A percentile compares a stretch with the other conserved stretches of the same genome.
These are phyloP conservation scores for Apostichopus californicus DNA, from an alignment of 35 echinoderm and acorn worm genomes.

Conservation along the genomic window DNA sequence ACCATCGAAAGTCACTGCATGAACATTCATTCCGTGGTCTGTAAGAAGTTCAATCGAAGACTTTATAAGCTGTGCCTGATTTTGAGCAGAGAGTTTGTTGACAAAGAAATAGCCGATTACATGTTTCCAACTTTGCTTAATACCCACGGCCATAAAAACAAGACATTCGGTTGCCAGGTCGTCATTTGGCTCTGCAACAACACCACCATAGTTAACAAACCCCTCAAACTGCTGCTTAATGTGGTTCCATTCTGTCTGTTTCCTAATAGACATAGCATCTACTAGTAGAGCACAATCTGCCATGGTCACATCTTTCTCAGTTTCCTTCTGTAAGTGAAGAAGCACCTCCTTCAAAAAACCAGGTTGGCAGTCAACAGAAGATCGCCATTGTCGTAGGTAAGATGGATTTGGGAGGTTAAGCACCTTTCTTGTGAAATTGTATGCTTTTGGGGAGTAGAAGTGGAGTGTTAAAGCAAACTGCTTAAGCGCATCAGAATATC, in stretches of 20 bases:
- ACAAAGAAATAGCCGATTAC: slow-evolving; percentile 14
- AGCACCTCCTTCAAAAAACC: neutral
- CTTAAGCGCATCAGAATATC: no score
- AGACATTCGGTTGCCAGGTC: neutral
- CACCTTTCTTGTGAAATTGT: slow-evolving; percentile 19
- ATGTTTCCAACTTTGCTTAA: slow-evolving; percentile 16
- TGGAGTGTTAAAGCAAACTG: no score
- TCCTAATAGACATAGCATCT: no score
- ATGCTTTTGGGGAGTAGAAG: no score
- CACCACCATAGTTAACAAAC: neutral
- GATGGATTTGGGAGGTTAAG: slow-evolving; percentile 25
- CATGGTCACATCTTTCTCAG: neutral
- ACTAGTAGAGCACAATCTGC: no score
- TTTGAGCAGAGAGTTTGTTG: neutral
- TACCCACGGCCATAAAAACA: neutral
- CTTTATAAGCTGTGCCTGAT: slow-evolving; percentile 14
- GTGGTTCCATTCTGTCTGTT: neutral
- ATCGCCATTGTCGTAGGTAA: slow-evolving; percentile 5
- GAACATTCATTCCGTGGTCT: slow-evolving; percentile 4
- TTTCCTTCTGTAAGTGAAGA: neutral
- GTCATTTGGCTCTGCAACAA: neutral
- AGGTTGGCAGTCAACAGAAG: neutral
- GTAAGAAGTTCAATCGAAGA: neutral
- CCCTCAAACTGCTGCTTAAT: no score
- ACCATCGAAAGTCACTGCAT: slow-evolving; percentile 28